phyloP scores from a whole-genome alignment of 2,113 vertebrate species.

The Hippolais icterina region DNA sequence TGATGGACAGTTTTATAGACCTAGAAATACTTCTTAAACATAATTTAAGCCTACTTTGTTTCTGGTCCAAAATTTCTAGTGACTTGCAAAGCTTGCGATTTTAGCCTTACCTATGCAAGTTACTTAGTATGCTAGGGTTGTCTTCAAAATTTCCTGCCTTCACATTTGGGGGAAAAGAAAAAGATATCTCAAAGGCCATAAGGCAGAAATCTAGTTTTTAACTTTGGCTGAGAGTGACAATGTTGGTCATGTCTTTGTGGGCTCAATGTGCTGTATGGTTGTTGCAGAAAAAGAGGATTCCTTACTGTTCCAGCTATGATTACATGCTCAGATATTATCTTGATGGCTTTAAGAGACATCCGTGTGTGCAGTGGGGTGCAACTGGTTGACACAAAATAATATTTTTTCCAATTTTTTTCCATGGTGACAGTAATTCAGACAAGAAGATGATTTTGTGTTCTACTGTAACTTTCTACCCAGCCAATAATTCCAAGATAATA shows the following conservation, averaged over 20 bases:
- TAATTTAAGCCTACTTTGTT: not conserved
- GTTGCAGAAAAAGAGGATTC: constrained; percentile 64
- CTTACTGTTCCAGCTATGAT: constrained; percentile 72
- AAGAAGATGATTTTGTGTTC: constrained; percentile 63
- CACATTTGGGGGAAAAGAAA: rapidly evolving
- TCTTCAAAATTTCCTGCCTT: not conserved
- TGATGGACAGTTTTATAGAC: not conserved
- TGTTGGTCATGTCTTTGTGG: constrained; percentile 53
- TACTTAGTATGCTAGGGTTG: not conserved
- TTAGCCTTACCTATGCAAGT: not conserved
- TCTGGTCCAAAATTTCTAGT: not conserved
- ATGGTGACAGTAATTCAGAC: constrained; percentile 69
- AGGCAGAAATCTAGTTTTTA: constrained; percentile 48
- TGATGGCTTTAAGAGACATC: constrained; percentile 73
- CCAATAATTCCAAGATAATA: constrained; percentile 49
- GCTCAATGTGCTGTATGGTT: constrained; percentile 45
- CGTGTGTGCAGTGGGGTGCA: constrained; percentile 66
- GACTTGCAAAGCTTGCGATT: not conserved
- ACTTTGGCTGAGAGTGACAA: constrained; percentile 44
- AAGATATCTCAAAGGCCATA: constrained; percentile 2
- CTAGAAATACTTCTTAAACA: not conserved
- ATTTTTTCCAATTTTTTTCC: constrained; percentile 72
- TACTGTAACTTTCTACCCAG: constrained; percentile 45
- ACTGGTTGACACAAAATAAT: constrained; percentile 72
- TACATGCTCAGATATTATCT: constrained; percentile 69